These are phyloP conservation scores for Ceuthmochares aereus DNA, from an alignment of 2,113 vertebrate genomes.

Conservation along the genomic window DNA sequence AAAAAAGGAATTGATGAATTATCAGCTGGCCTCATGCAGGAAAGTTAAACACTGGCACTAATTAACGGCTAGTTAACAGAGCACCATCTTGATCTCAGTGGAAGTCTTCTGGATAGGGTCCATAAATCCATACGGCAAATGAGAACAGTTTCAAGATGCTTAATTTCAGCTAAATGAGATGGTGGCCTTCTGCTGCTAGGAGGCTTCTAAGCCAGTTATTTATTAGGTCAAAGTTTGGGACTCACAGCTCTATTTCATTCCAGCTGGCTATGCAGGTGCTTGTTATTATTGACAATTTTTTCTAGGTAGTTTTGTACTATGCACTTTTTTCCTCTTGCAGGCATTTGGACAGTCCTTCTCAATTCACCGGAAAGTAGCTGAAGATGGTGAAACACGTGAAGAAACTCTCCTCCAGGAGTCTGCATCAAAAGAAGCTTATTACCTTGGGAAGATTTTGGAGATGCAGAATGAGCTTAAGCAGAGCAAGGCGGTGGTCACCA, in stretches of 20 bases:
- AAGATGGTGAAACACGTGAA: slow-evolving; percentile 94
- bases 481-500: slow-evolving; percentile 86
- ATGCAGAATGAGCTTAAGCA: slow-evolving; percentile 91
- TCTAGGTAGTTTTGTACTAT: neutral
- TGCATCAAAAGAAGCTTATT: slow-evolving; percentile 95
- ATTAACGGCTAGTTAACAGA: slow-evolving; percentile 21
- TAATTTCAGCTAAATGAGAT: neutral
- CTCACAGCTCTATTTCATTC: neutral
- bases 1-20: neutral
- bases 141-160: neutral
- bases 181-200: neutral
- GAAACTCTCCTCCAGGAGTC: slow-evolving; percentile 95
- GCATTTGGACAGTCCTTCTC: slow-evolving; percentile 97
- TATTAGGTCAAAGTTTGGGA: neutral
- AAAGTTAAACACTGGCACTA: neutral
- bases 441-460: slow-evolving; percentile 89
- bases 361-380: slow-evolving; percentile 95
- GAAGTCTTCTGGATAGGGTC: neutral
- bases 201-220: neutral
- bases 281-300: accelerated
- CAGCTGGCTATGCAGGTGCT: neutral
- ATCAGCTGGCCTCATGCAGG: neutral
- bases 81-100: slow-evolving; percentile 24
- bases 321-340: slow-evolving; percentile 70
- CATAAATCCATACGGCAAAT: neutral